Evolutionary conservation across 1,140 invertebrate species (phyloP).

Genomic region (Calosoma granatense): DNA sequence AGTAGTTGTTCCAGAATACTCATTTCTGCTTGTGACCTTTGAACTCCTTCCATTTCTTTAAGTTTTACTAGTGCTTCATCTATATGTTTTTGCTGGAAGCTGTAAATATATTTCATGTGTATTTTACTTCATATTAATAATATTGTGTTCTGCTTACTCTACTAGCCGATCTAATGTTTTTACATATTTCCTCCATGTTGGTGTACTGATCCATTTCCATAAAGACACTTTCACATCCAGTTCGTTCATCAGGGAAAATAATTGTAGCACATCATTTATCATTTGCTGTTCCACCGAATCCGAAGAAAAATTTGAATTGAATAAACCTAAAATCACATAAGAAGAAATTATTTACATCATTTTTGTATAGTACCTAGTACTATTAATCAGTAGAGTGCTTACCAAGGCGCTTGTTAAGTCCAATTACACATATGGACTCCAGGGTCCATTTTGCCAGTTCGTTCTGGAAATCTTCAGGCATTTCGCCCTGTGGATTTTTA

Average conservation of each 20-base stretch:
- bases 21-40: slow-evolving; percentile 26
- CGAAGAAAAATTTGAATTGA: slow-evolving; percentile 37
- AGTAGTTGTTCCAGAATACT: slow-evolving; percentile 45
- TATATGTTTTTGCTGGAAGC: slow-evolving; percentile 30
- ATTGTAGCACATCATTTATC: slow-evolving; percentile 45
- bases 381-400: slow-evolving; percentile 20
- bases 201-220: slow-evolving; percentile 50
- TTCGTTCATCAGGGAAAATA: slow-evolving; percentile 46
- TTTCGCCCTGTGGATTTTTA: slow-evolving; percentile 36
- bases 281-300: slow-evolving; percentile 46
- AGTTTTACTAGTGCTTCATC: slow-evolving; percentile 31
- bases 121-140: neutral
- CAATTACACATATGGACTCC: slow-evolving; percentile 57
- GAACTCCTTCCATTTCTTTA: slow-evolving; percentile 16
- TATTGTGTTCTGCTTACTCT: slow-evolving; percentile 9
- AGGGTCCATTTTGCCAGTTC: slow-evolving; percentile 58
- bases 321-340: slow-evolving; percentile 38
- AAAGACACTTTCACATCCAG: slow-evolving; percentile 50
- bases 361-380: neutral
- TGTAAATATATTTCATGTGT: slow-evolving; percentile 13
- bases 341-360: neutral
- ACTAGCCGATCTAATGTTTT: slow-evolving; percentile 22
- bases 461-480: slow-evolving; percentile 45
- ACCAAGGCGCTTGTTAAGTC: slow-evolving; percentile 52
- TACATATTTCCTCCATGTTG: slow-evolving; percentile 28